These are phyloP conservation scores for Orientallactaga sibirica DNA, from an alignment of 2,797 vertebrate genomes.

Conservation along the genomic window DNA sequence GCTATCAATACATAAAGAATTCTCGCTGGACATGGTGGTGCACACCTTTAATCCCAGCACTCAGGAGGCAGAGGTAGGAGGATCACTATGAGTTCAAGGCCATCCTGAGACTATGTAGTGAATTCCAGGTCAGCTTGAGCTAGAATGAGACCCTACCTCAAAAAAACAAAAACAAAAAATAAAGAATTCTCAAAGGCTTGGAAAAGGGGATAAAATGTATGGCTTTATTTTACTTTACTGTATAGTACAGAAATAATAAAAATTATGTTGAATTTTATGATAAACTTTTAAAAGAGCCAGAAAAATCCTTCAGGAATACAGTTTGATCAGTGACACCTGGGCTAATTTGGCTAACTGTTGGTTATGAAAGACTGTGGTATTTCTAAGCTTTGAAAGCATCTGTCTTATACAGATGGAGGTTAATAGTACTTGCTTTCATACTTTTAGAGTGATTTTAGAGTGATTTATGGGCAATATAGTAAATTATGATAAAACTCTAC, in stretches of 20 bases:
- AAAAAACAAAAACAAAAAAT: too few relatives aligned
- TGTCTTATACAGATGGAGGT: neutral
- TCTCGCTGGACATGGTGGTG: neutral
- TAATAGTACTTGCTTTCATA: slow-evolving; percentile 26
- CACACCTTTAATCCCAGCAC: too few relatives aligned
- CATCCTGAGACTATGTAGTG: too few relatives aligned
- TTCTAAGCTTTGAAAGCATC: slow-evolving; percentile 58
- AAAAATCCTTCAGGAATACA: slow-evolving; percentile 40
- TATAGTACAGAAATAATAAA: neutral
- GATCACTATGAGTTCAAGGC: too few relatives aligned
- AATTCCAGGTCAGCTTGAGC: too few relatives aligned
- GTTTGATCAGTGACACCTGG: slow-evolving; percentile 42
- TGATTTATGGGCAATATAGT: neutral
- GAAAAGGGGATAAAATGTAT: slow-evolving; percentile 51
- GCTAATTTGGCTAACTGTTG: slow-evolving; percentile 40
- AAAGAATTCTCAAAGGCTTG: slow-evolving; percentile 59
- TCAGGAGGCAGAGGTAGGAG: too few relatives aligned
- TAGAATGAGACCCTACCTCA: too few relatives aligned
- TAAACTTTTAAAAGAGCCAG: slow-evolving; percentile 41
- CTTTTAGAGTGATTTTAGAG: slow-evolving; percentile 28
- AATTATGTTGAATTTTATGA: slow-evolving; percentile 30
- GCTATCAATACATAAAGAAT: slow-evolving; percentile 38
- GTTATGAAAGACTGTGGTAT: slow-evolving; percentile 39
- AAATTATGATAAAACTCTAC: slow-evolving; percentile 20
- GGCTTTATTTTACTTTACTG: slow-evolving; percentile 54